Evolutionary conservation across 2,888 invertebrate species (phyloP).

Genomic region (Hydriomena furcata): DNA sequence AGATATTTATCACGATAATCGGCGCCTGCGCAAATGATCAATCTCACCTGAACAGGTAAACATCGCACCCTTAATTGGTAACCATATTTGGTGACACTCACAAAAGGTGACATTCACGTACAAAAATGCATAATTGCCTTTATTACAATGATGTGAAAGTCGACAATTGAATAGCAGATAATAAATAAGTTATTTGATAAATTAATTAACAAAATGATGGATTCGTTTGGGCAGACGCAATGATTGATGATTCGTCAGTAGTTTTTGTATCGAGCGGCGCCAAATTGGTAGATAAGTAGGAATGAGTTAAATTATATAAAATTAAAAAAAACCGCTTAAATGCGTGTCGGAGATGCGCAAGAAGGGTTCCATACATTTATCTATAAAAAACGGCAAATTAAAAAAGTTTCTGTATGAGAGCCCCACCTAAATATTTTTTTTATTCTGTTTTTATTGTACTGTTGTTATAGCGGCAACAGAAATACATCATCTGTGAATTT

Average conservation of each 20-base stretch:
- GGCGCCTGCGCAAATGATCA: constrained; percentile 59
- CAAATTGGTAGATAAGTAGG: constrained; percentile 48
- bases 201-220: constrained; percentile 65
- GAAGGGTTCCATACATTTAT: too few species aligned
- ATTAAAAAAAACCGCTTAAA: background rate
- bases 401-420: too few species aligned
- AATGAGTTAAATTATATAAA: background rate
- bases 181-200: constrained; percentile 39
- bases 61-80: constrained; percentile 50
- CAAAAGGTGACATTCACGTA: constrained; percentile 11
- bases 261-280: constrained; percentile 47
- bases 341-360: too few species aligned
- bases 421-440: too few species aligned
- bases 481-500: too few species aligned
- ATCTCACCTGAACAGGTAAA: constrained; percentile 55
- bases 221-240: constrained; percentile 46
- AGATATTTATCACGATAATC: constrained; percentile 40
- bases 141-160: constrained; percentile 25
- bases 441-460: too few species aligned
- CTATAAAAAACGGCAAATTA: too few species aligned
- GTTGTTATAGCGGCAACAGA: too few species aligned
- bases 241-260: constrained; percentile 74
- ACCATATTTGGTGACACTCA: constrained; percentile 43
- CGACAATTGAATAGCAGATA: constrained; percentile 25
- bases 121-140: constrained; percentile 7